Evolutionary conservation across 2,888 invertebrate species (phyloP), one percentile per base, ranked within the genome.

Genomic region (Platycheirus rosarum): DNA sequence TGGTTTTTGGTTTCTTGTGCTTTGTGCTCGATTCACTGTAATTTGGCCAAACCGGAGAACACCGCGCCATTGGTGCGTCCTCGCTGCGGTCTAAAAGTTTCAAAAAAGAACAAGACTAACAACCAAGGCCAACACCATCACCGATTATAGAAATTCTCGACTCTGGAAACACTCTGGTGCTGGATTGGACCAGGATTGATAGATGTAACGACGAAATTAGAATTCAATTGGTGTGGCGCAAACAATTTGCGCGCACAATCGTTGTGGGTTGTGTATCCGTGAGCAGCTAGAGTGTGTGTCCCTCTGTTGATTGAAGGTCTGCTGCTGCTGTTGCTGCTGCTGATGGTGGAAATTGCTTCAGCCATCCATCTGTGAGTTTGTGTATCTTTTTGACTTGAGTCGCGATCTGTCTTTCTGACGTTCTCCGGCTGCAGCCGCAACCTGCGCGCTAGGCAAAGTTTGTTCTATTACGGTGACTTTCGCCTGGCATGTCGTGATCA

Each of bases 401-500:
- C 62, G 73, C 62, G 73, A 73, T 78, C 78, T 73, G 63, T 73
- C 73, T 73, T 79, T 48, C 63, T 73, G 73, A 79, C 78, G 78
- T 73, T 79, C 68, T 53, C 70, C 37, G 57, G 40, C 14, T 26
- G 63, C 37, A 14, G 32, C 51, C 20, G 5, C 16, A 44, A 48
- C 48, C 63, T 63, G 63, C 35, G 16, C 29, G 73, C 29, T 68
- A 51, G 62, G 49, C 63, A 44, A 4, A 44, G 42, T 44, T 60
- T 48, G 48, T 37, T 49, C 32, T 49, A 70, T 73, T 71, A 71
- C 63, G 76, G 76, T 77, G 76, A 82, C 82, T 82, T 82, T 82
- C 82, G 82, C 82, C 71, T 82, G 71, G 55, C 82, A 77, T 82
- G 76, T 82, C 82, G 82, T 82, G 82, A 82, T 82, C 82, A 82